A percentile compares a stretch with the other conserved stretches of the same genome.
phyloP scores from a whole-genome alignment of 2,888 invertebrate species.

The Cheilosia soror region DNA sequence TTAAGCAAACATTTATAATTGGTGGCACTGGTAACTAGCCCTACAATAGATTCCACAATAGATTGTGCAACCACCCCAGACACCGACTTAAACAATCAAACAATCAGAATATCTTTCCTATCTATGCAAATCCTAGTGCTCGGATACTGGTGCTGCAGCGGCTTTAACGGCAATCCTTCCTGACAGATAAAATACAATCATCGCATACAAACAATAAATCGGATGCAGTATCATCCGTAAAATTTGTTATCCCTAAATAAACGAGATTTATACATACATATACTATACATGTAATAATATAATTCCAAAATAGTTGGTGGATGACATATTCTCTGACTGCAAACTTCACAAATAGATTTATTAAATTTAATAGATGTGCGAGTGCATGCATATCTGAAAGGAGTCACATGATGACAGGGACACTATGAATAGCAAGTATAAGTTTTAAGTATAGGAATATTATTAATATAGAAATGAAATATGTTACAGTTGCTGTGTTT shows the following conservation, averaged over 20 bases:
- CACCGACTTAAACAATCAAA: slow-evolving; percentile 38
- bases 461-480: too few relatives aligned
- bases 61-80: slow-evolving; percentile 34
- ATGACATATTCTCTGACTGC: slow-evolving; percentile 35
- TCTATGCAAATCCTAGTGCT: neutral
- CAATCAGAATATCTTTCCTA: slow-evolving; percentile 22
- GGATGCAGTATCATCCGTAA: slow-evolving; percentile 38
- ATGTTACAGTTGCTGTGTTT: too few relatives aligned
- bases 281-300: neutral
- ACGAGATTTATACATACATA: slow-evolving; percentile 1
- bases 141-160: slow-evolving; percentile 1
- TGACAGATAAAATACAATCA: slow-evolving; percentile 50
- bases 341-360: slow-evolving; percentile 32
- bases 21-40: slow-evolving; percentile 9
- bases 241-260: slow-evolving; percentile 42
- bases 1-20: too few relatives aligned
- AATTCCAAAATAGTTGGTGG: slow-evolving; percentile 38
- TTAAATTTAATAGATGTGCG: slow-evolving; percentile 25
- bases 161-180: slow-evolving; percentile 19
- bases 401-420: neutral
- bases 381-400: neutral
- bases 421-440: slow-evolving; percentile 10
- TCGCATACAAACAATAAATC: slow-evolving; percentile 46
- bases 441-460: too few relatives aligned
- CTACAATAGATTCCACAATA: slow-evolving; percentile 17